Percentiles rank a stretch among this genome's conserved stretches.
Evolutionary conservation across 2,888 invertebrate genomes (phyloP).

Genomic region (Tiphia femorata): DNA sequence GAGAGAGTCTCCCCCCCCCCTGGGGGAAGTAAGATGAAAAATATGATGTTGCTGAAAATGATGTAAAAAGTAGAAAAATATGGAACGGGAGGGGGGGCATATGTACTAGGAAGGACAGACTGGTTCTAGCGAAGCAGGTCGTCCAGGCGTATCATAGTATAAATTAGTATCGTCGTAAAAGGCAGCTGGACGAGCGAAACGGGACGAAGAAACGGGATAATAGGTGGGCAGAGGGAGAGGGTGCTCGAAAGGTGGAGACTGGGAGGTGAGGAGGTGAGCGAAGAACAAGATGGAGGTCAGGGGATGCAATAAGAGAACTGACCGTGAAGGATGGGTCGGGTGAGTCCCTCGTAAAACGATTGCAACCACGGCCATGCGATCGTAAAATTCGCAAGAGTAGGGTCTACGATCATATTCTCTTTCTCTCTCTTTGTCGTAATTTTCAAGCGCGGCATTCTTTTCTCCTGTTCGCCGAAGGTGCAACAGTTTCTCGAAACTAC

Average conservation of each 20-base stretch:
- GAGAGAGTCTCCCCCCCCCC: too few species aligned
- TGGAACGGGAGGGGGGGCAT: too few species aligned
- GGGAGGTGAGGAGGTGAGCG: background rate
- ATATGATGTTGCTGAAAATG: too few species aligned
- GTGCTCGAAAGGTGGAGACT: conserved; percentile 13
- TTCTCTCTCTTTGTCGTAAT: too few species aligned
- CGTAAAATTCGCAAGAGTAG: conserved; percentile 26
- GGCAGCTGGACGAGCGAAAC: conserved; percentile 17
- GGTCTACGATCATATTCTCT: too few species aligned
- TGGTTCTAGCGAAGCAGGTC: conserved; percentile 2
- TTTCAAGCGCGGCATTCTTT: too few species aligned
- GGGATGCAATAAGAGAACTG: conserved; percentile 34
- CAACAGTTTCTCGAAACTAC: too few species aligned
- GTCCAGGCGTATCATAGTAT: conserved; percentile 27
- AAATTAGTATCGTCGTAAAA: conserved; percentile 43
- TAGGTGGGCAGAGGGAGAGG: background rate
- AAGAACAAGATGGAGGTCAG: conserved; percentile 20
- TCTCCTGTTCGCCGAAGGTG: too few species aligned
- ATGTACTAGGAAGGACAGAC: conserved; percentile 10
- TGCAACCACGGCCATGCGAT: conserved; percentile 23
- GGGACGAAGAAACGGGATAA: background rate
- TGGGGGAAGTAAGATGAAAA: too few species aligned
- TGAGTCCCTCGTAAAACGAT: conserved; percentile 35
- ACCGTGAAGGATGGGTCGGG: conserved; percentile 24
- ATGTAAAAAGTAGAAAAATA: background rate